Base-by-base conservation (phyloP, 2,797 vertebrate species). In the Neosalanx taihuensis region DNA sequence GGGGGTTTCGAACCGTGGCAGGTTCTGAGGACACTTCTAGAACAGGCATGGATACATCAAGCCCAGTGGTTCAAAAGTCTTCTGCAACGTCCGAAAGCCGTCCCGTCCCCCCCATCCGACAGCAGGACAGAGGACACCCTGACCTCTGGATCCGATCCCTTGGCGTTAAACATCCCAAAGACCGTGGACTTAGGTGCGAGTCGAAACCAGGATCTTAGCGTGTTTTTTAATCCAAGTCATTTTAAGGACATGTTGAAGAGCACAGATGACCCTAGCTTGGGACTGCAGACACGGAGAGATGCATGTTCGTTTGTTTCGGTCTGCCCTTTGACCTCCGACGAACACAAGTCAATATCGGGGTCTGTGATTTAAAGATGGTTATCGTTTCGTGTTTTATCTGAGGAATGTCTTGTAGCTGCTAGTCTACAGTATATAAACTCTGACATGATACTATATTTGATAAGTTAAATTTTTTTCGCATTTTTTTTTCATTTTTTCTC, bases 391-490 rank as follows among this genome's bases (percentile, higher is more conserved):
- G 51, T 17, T 18, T 17, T 4, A 17, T 53, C 15, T 53, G 17
- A 53, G 51, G 6, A 56, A n/a, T 4, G 5, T n/a, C 18, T 9
- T 17, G 51, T 4, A 56, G 51, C 18, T 56, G 15, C 51, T 56
- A 56, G 51, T n/a, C 51, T 56, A 56, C 51, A 56, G 51, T 56
- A 56, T n/a, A 56, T 56, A 6, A 56, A n/a, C 18, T 74, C 71
- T 81, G 80, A 67, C 51, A 64, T 76, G 67, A 72, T n/a, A 62
- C 63, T 70, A 72, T 18, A 69, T 73, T 68, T 37, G 17, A 73
- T 73, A 76, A 35, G 3, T 35, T 35, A 73, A 76, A 35, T 35
- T 35, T 35, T 35, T 35, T 6, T 3, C 23, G 1, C 23, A 3
- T 46, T 46, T 13, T 46, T 41, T 41, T 46, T 46, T 46, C 20